phyloP scores from a whole-genome alignment of 2,113 vertebrate genomes.

The Mellivora capensis region DNA sequence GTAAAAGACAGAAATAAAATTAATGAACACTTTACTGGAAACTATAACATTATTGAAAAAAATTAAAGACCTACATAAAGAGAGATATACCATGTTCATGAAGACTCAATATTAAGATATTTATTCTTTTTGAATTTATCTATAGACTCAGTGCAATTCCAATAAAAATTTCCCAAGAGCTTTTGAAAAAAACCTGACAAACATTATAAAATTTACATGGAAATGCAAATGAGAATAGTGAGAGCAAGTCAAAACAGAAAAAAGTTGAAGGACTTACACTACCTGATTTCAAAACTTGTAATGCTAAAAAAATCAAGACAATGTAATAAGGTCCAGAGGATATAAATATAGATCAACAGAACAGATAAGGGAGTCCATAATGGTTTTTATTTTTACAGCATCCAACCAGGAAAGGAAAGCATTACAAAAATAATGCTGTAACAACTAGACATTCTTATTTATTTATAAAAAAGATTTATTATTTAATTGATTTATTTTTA shows the following conservation, averaged over 20 bases:
- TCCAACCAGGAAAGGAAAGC: neutral
- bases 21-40: neutral
- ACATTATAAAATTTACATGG: neutral
- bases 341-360: neutral
- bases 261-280: neutral
- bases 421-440: neutral
- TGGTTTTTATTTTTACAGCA: neutral
- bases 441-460: neutral
- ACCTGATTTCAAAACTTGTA: neutral
- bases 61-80: neutral
- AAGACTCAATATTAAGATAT: neutral
- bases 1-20: neutral
- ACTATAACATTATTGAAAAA: neutral
- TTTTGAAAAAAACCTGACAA: neutral
- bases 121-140: neutral
- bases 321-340: neutral
- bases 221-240: neutral
- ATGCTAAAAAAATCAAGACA: neutral
- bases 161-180: neutral
- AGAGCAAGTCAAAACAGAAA: neutral
- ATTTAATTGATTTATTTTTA: neutral
- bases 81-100: neutral
- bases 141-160: neutral
- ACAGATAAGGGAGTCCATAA: neutral
- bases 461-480: neutral